Evolutionary conservation across 1,140 invertebrate genomes (phyloP).

Genomic region (Odontomachus brunneus): DNA sequence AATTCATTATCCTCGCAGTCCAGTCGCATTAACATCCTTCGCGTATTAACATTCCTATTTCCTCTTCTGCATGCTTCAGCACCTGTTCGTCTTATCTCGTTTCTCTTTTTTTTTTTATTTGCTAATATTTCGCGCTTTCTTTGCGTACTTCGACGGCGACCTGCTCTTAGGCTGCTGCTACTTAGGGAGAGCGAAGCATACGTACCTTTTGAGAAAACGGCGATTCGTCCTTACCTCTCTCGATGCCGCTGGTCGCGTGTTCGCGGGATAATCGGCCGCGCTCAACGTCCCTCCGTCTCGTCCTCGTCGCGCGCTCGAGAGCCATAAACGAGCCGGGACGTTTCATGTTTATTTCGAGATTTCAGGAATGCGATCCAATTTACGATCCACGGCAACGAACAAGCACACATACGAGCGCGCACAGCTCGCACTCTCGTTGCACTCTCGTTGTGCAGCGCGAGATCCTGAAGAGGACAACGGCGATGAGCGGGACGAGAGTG

Average conservation of each 20-base stretch:
- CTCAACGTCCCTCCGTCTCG: not conserved
- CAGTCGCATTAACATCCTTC: no score
- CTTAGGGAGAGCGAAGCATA: no score
- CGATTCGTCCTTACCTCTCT: not conserved
- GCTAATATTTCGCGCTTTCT: no score
- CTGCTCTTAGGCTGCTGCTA: no score
- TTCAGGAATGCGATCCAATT: constrained; percentile 78
- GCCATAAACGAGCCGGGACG: constrained; percentile 34
- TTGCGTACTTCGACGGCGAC: no score
- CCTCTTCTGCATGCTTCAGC: no score
- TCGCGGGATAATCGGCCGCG: not conserved
- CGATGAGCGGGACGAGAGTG: not conserved
- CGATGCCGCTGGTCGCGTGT: not conserved
- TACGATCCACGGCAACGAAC: constrained; percentile 63
- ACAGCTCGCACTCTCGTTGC: no score
- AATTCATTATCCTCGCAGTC: no score
- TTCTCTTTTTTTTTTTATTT: no score
- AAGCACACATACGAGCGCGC: not conserved
- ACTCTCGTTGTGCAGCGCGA: not conserved
- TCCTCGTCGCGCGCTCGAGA: not conserved
- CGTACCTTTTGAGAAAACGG: not conserved
- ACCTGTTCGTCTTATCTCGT: no score
- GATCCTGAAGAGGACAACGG: constrained; percentile 10
- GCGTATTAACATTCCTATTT: no score
- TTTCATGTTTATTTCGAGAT: constrained; percentile 69